Conservation (phyloP, 92 coral and sea anemone species). For the Phenganax marumi region DNA sequence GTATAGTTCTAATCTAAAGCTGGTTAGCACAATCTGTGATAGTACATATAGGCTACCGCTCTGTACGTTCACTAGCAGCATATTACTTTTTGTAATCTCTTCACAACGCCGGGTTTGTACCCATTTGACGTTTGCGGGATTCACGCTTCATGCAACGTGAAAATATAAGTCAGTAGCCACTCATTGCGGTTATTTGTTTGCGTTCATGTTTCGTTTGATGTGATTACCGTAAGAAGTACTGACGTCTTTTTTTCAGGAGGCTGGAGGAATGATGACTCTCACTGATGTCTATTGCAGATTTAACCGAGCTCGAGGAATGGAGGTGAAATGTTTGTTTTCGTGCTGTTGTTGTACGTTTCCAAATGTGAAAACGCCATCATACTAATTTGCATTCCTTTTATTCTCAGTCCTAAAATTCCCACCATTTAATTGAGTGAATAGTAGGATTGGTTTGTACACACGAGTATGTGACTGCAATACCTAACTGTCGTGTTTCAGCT, state of each 20-base stretch:
- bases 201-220: background rate
- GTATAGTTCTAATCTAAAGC: background rate
- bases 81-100: background rate
- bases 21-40: background rate
- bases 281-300: constrained; percentile 94
- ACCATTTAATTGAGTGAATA: too few species aligned
- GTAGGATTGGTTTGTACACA: too few species aligned
- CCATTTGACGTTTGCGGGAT: background rate
- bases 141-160: too few species aligned
- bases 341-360: background rate
- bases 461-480: background rate
- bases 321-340: constrained; percentile 52
- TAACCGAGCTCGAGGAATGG: constrained; percentile 99
- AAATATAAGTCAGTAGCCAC: too few species aligned
- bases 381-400: too few species aligned
- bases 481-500: constrained; percentile 53
- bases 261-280: constrained; percentile 93
- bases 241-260: constrained; percentile 48
- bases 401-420: too few species aligned
- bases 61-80: too few species aligned
- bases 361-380: background rate
- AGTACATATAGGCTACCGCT: background rate
- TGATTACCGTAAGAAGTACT: background rate
- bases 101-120: background rate
- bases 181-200: background rate